Base-by-base conservation (phyloP, 2,797 vertebrate genomes). In the Chelmon rostratus region DNA sequence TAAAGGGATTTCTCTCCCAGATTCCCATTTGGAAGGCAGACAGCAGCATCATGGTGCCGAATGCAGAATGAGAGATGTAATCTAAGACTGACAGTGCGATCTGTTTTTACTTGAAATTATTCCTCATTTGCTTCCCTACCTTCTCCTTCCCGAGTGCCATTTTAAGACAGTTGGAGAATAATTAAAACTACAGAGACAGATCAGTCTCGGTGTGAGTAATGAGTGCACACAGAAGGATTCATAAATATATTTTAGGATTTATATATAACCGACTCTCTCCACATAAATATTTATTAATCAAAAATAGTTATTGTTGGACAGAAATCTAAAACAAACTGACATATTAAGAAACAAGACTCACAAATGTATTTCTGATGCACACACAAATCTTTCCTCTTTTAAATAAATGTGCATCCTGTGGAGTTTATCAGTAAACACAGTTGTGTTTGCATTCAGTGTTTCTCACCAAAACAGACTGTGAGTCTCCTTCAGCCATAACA, bases 1-100 rank as follows among this genome's bases (percentile, higher is more conserved):
- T 91, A 89, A 71, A 59, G 81, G 83, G 89, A 89, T 90, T 88
- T 87, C 68, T 73, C 81, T 50, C 63, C 70, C 88, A 87, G 84
- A 86, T 87, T 90, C 81, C 70, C 78, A 70, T 70, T 84, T 85
- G 89, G 89, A 86, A 18, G 52, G 46, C 76, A 86, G 82, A 84
- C 82, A 58, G 83, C 40, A 28, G 74, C 57, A 3, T n/a, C 38
- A 16, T 64, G 87, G 82, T 76, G 78, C 82, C 78, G 82, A 82
- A 88, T 87, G 71, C 86, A 77, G 57, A 84, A 86, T 70, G 81
- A 84, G 83, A 31, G 42, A 49, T 50, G 76, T 52, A 57, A 37
- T 47, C 25, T 59, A 1, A 40, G 47, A 13, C 25, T 12, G 11
- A 21, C 40, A 50, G 23, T 8, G 35, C 11, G 52, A 66, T 71